Percentiles rank a stretch among this genome's conserved stretches.
These are phyloP conservation scores for Crenuchus spilurus DNA, from an alignment of 2,797 vertebrate species.

Conservation along the genomic window DNA sequence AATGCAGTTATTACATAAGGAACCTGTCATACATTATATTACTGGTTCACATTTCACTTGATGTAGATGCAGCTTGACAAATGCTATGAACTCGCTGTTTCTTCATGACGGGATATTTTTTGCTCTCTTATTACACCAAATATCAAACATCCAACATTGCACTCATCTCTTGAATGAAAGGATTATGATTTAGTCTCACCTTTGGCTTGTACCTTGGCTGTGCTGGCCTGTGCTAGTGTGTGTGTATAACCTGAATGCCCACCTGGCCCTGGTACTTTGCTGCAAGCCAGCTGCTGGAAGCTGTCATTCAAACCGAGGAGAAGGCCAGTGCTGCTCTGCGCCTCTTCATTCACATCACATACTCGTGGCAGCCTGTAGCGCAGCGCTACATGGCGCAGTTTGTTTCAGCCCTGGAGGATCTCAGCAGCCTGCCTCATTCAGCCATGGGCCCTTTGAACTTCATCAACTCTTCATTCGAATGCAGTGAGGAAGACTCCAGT, in stretches of 20 bases:
- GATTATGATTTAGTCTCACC: not conserved
- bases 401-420: constrained; percentile 1
- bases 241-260: not conserved
- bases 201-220: not conserved
- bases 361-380: not conserved
- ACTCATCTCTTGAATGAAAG: not conserved
- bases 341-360: not conserved
- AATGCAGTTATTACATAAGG: not conserved
- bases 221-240: not conserved
- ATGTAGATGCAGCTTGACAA: not conserved
- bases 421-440: not conserved
- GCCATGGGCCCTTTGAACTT: not conserved
- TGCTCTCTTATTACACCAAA: not conserved
- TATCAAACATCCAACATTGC: not conserved
- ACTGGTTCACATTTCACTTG: not conserved
- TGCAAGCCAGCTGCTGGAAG: not conserved
- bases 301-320: not conserved
- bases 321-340: not conserved
- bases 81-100: not conserved
- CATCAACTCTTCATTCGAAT: constrained; percentile 56
- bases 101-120: too few relatives aligned
- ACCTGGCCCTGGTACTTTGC: constrained; percentile 13
- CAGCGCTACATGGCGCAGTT: not conserved
- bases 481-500: constrained; percentile 60
- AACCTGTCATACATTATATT: not conserved